Evolutionary conservation across 1,140 invertebrate genomes (phyloP).

Genomic region (Drosophila albomicans): DNA sequence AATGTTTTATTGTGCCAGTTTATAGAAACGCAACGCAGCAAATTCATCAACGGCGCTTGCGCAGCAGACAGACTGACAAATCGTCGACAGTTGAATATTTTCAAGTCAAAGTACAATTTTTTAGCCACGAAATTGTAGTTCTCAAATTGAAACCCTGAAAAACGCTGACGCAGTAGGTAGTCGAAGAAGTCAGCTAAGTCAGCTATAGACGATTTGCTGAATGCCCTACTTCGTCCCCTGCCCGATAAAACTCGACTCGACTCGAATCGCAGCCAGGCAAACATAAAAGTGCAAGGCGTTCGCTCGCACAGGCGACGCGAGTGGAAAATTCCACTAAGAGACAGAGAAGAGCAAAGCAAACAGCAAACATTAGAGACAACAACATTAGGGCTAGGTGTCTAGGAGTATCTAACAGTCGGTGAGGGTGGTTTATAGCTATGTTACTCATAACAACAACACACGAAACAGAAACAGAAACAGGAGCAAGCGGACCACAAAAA

Average conservation of each 20-base stretch:
- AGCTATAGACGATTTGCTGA: constrained; percentile 11
- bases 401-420: constrained; percentile 6
- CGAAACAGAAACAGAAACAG: not conserved
- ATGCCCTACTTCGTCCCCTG: constrained; percentile 47
- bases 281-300: constrained; percentile 56
- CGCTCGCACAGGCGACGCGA: constrained; percentile 35
- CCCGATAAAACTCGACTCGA: not conserved
- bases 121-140: constrained; percentile 42
- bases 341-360: not conserved
- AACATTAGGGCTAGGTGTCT: constrained; percentile 15
- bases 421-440: constrained; percentile 59
- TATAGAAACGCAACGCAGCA: constrained; percentile 40
- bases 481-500: constrained; percentile 29
- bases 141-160: constrained; percentile 58
- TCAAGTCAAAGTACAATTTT: constrained; percentile 41
- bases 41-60: constrained; percentile 38
- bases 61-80: constrained; percentile 27
- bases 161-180: constrained; percentile 73
- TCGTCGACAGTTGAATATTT: not conserved
- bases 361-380: constrained; percentile 33
- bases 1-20: constrained; percentile 39
- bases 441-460: constrained; percentile 62
- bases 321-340: constrained; percentile 68
- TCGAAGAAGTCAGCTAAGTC: not conserved
- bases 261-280: constrained; percentile 42